Percentiles rank a stretch among this genome's conserved stretches.
Evolutionary conservation across 2,888 invertebrate species (phyloP).

Genomic region (Lithophane semibrunnea): DNA sequence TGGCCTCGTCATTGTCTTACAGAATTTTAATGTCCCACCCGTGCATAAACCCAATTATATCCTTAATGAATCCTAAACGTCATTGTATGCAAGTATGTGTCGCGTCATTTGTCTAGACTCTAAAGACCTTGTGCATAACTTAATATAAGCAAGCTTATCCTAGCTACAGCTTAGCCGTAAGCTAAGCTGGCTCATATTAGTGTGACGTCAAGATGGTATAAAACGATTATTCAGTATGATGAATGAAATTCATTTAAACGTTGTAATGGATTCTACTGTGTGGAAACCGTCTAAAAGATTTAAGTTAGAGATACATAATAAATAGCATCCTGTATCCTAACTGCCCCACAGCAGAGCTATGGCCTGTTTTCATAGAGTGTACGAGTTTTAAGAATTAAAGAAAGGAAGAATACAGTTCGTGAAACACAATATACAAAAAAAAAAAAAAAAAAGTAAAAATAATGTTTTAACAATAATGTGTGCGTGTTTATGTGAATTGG

Average conservation of each 20-base stretch:
- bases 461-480: too few species aligned
- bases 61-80: not conserved
- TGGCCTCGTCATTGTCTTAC: too few species aligned
- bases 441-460: too few species aligned
- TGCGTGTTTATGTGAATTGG: not conserved
- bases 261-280: not conserved
- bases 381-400: not conserved
- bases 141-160: constrained; percentile 24
- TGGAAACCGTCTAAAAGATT: not conserved
- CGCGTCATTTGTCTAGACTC: constrained; percentile 38
- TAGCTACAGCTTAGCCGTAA: constrained; percentile 20
- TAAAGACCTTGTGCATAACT: constrained; percentile 7
- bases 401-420: too few species aligned
- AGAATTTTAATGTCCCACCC: too few species aligned
- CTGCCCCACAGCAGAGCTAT: too few species aligned
- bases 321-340: not conserved
- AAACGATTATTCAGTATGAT: constrained; percentile 2
- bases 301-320: too few species aligned
- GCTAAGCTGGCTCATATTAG: constrained; percentile 18
- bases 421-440: too few species aligned
- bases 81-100: constrained; percentile 32
- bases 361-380: not conserved
- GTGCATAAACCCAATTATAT: too few species aligned
- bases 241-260: constrained; percentile 20
- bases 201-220: constrained; percentile 5